Conservation (phyloP, 2,888 invertebrate genomes). For the Xanthorhoe designata region DNA sequence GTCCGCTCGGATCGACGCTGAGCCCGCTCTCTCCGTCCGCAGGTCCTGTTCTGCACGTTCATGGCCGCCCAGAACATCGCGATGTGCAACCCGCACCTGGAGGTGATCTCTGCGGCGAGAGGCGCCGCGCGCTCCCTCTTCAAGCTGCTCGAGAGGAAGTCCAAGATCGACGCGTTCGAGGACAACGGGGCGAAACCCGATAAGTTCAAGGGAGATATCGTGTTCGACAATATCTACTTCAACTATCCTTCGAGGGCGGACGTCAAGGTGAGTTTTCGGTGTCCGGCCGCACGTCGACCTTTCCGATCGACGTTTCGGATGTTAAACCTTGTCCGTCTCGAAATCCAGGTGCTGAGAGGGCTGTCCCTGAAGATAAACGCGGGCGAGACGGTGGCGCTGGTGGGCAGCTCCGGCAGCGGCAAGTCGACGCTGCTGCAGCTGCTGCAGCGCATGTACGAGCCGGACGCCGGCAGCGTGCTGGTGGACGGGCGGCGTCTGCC, state of each 20-base stretch:
- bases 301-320: neutral
- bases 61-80: conserved; percentile 92
- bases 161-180: conserved; percentile 63
- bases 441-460: conserved; percentile 90
- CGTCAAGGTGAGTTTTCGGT: conserved; percentile 82
- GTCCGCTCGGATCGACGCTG: neutral
- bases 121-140: conserved; percentile 91
- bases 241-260: conserved; percentile 92
- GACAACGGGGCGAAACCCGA: conserved; percentile 80
- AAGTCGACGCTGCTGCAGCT: conserved; percentile 93
- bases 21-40: conserved; percentile 22
- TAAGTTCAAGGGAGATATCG: conserved; percentile 87
- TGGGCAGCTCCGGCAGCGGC: conserved; percentile 91
- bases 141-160: conserved; percentile 87
- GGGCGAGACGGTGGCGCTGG: conserved; percentile 90
- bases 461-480: conserved; percentile 82
- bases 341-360: conserved; percentile 87
- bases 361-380: conserved; percentile 85
- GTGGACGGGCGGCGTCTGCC: conserved; percentile 88
- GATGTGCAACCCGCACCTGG: conserved; percentile 90
- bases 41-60: conserved; percentile 91
- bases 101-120: conserved; percentile 89
- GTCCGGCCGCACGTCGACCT: neutral
- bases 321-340: neutral
- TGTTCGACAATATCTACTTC: conserved; percentile 89